Base-by-base conservation (phyloP, 2,888 invertebrate species). In the Lepidocyrtoides sp. region DNA sequence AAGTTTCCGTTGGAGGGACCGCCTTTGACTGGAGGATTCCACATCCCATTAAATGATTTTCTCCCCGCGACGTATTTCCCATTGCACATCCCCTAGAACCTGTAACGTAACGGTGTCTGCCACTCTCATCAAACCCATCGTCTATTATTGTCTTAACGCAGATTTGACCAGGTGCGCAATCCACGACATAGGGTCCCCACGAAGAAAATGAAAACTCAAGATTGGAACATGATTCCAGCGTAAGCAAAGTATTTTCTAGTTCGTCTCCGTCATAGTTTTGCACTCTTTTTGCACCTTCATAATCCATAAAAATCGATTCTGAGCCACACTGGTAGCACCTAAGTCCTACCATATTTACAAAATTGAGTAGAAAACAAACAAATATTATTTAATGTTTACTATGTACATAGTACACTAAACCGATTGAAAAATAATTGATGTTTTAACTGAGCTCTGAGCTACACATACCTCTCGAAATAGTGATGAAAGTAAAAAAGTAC, bases 321-420 rank as follows among this genome's bases (percentile, higher is more conserved):
- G 88, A 23, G 7, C 88, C 88, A 41, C 88, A 88, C 36, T 88
- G 79, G 26, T 66, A 88, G 12, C 88, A 88, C 0, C 69, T 63
- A 26, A 88, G 63, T 23, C 20, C 88, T 88, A 10, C n/a, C n/a
- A n/a, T n/a, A n/a, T n/a, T n/a, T n/a, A n/a, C n/a, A n/a, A n/a
- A n/a, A n/a, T n/a, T n/a, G n/a, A n/a, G n/a, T n/a, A n/a, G n/a
- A n/a, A n/a, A n/a, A n/a, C n/a, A n/a, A n/a, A n/a, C n/a, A n/a
- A n/a, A n/a, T n/a, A n/a, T n/a, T n/a, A n/a, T n/a, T n/a, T n/a
- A n/a, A n/a, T n/a, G n/a, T n/a, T n/a, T n/a, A n/a, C n/a, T n/a
- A n/a, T n/a, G n/a, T n/a, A n/a, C n/a, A n/a, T n/a, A n/a, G n/a
- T n/a, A n/a, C n/a, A n/a, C n/a, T n/a, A n/a, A n/a, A n/a, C n/a